Evolutionary conservation across 2,888 invertebrate genomes (phyloP).

Genomic region (Adineta ricciae): DNA sequence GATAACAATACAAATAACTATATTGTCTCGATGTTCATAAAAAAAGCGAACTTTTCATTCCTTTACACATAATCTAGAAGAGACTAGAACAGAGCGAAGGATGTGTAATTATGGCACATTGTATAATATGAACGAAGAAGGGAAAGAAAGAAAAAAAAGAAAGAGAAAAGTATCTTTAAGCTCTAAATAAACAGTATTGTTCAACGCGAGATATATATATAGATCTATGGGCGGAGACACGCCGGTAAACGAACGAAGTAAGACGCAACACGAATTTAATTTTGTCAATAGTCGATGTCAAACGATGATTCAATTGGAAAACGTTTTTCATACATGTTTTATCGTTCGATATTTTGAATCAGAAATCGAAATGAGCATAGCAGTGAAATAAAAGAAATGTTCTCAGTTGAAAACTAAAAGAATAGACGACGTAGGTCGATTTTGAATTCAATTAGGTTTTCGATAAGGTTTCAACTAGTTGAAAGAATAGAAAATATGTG

Average conservation of each 20-base stretch:
- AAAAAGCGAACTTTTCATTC: neutral
- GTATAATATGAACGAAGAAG: neutral
- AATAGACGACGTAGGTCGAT: neutral
- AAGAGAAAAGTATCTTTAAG: neutral
- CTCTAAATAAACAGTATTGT: neutral
- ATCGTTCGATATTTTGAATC: neutral
- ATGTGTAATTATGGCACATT: neutral
- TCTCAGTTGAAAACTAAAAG: too few species aligned
- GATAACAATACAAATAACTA: neutral
- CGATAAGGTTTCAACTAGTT: neutral
- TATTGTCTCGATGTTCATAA: neutral
- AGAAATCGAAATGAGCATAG: neutral
- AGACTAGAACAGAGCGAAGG: neutral
- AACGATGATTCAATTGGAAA: neutral
- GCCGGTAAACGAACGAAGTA: neutral
- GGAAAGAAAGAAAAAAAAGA: neutral
- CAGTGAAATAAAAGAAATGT: too few species aligned
- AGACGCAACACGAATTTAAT: neutral
- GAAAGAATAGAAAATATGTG: too few species aligned
- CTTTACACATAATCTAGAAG: neutral
- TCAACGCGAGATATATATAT: neutral
- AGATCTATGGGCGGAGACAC: neutral
- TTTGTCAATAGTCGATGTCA: neutral
- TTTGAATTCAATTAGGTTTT: neutral
- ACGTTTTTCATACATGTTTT: neutral